Conservation (phyloP, 2,797 vertebrate species). For the Alectoris magna region DNA sequence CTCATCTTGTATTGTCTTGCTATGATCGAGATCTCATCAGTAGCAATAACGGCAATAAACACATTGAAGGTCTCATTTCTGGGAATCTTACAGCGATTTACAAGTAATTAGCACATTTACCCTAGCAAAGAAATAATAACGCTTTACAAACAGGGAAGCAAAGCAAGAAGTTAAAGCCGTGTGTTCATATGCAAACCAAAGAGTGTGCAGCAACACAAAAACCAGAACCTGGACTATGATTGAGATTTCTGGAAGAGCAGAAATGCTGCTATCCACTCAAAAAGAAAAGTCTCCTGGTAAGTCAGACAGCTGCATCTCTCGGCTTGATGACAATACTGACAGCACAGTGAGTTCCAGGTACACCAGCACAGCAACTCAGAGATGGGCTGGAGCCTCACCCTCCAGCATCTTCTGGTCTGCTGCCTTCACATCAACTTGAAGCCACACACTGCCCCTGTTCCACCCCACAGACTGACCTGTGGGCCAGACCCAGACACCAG, state of each 20-base stretch:
- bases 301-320: background rate
- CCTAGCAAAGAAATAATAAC: background rate
- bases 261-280: background rate
- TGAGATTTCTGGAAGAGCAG: background rate
- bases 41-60: conserved; percentile 17
- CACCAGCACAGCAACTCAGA: rapidly evolving
- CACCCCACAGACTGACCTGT: background rate
- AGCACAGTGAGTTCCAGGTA: background rate
- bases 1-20: background rate
- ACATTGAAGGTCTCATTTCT: background rate
- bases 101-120: conserved; percentile 8
- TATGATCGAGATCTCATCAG: background rate
- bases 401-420: rapidly evolving
- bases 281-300: background rate
- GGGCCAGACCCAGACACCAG: background rate
- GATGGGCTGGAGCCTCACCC: background rate
- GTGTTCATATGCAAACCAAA: background rate
- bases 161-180: background rate
- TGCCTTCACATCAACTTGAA: background rate
- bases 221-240: background rate
- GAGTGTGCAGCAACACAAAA: background rate
- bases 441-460: background rate
- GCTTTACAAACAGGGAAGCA: background rate
- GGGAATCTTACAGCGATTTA: conserved; percentile 12
- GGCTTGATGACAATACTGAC: background rate